phyloP scores from a whole-genome alignment of 2,113 vertebrate species.

The Dasyornis broadbenti region DNA sequence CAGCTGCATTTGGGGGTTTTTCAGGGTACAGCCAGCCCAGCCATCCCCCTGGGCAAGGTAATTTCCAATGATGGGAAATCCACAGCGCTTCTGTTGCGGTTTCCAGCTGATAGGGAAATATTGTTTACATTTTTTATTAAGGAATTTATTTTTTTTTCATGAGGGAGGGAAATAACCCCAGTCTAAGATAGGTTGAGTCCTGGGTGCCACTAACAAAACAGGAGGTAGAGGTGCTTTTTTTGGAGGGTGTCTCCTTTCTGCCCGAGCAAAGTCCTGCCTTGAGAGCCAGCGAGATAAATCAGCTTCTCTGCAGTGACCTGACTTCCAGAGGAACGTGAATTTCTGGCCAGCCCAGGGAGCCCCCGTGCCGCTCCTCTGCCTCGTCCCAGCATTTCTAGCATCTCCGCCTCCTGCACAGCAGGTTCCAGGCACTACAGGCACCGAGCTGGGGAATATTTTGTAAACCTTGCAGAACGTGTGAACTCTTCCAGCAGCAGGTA shows the following conservation, averaged over 20 bases:
- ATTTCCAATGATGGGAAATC: conserved; percentile 27
- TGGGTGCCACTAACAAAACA: not conserved
- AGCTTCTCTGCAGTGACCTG: not conserved
- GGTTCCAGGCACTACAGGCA: not conserved
- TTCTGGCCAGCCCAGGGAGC: not conserved
- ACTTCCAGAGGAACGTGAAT: not conserved
- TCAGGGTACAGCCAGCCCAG: conserved; percentile 50
- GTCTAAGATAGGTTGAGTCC: not conserved
- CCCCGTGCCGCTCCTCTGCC: not conserved
- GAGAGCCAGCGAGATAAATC: not conserved
- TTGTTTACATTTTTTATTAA: conserved; percentile 55
- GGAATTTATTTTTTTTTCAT: not conserved
- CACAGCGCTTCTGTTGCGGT: not conserved
- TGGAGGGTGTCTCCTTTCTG: not conserved
- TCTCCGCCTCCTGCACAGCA: not conserved
- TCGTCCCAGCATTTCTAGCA: not conserved
- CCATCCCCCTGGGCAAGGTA: conserved; percentile 38
- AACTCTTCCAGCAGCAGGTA: not conserved
- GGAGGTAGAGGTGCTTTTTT: not conserved
- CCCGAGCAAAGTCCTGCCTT: not conserved
- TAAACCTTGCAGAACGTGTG: not conserved
- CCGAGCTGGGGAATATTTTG: not conserved
- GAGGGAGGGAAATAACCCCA: not conserved
- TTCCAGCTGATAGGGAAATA: conserved; percentile 15
- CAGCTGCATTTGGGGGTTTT: not conserved